Percentiles rank a stretch among this genome's conserved stretches.
phyloP scores from a whole-genome alignment of 2,888 invertebrate genomes.

The Temnothorax rugatulus region DNA sequence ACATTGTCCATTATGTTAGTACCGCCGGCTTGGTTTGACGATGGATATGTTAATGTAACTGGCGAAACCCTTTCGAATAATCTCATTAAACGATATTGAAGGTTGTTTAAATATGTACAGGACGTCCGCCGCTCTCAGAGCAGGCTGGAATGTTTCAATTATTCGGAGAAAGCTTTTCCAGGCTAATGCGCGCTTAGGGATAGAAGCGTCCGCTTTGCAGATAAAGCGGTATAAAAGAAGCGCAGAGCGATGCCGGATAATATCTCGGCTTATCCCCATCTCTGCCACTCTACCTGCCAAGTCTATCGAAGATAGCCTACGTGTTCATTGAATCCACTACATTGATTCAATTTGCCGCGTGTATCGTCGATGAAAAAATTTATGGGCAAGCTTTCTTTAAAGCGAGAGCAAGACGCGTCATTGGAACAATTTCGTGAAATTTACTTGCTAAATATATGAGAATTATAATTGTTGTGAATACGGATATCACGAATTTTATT shows the following conservation, averaged over 20 bases:
- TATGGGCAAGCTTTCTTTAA: constrained; percentile 6
- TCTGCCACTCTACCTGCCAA: constrained; percentile 39
- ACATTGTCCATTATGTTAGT: constrained; percentile 65
- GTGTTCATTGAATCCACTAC: constrained; percentile 32
- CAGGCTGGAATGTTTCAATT: constrained; percentile 70
- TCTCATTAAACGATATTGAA: constrained; percentile 83
- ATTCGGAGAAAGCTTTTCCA: constrained; percentile 59
- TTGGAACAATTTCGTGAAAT: background rate
- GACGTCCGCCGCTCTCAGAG: constrained; percentile 30
- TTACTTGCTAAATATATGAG: background rate
- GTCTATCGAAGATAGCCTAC: constrained; percentile 35
- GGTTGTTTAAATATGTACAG: constrained; percentile 82
- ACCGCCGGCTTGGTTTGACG: constrained; percentile 63
- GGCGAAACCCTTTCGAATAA: constrained; percentile 84
- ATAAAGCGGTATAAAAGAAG: constrained; percentile 38
- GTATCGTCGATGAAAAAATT: constrained; percentile 23
- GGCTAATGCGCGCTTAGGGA: constrained; percentile 22
- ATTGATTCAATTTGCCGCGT: constrained; percentile 41
- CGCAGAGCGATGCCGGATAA: constrained; percentile 43
- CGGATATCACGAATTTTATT: constrained; percentile 1
- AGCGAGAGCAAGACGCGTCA: background rate
- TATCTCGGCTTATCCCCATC: constrained; percentile 45
- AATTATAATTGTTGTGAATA: constrained; percentile 4
- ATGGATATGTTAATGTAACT: constrained; percentile 83
- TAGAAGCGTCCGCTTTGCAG: constrained; percentile 34